Conservation (phyloP, 2,888 invertebrate species). For the Hesperia comma region DNA sequence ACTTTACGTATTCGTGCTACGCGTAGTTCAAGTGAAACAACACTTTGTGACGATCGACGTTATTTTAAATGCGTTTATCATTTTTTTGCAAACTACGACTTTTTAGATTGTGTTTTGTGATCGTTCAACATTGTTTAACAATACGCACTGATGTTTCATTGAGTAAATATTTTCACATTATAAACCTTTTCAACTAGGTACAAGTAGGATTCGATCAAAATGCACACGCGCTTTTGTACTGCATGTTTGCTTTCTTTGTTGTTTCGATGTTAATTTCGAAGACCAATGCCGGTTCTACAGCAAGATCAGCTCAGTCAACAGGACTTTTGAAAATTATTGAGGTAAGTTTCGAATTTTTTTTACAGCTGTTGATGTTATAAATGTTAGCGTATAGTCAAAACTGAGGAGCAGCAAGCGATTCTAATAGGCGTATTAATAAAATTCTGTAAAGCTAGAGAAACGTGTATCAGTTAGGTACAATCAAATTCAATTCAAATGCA, state of each 20-base stretch:
- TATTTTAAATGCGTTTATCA: constrained; percentile 5
- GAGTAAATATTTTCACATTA: neutral
- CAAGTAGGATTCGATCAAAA: constrained; percentile 22
- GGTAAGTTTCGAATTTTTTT: constrained; percentile 13
- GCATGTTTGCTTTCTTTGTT: constrained; percentile 50
- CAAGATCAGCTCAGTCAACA: neutral
- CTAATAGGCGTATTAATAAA: neutral
- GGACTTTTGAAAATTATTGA: neutral
- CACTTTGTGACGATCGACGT: constrained; percentile 26
- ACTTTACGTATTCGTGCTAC: constrained; percentile 25
- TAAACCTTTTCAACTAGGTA: constrained; percentile 31
- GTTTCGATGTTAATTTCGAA: constrained; percentile 32
- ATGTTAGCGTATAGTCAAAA: neutral
- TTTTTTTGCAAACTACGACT: constrained; percentile 7
- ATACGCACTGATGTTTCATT: neutral
- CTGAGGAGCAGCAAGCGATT: neutral
- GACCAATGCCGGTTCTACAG: constrained; percentile 11
- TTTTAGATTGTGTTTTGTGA: constrained; percentile 22
- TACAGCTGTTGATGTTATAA: neutral
- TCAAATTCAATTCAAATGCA: neutral
- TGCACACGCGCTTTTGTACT: constrained; percentile 47
- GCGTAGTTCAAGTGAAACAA: constrained; percentile 31
- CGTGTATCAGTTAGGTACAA: neutral
- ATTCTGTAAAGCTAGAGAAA: neutral
- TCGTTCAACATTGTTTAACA: constrained; percentile 1